Percentiles rank a stretch among this genome's conserved stretches.
phyloP scores from a whole-genome alignment of 2,888 invertebrate species.

The Idaea straminata region DNA sequence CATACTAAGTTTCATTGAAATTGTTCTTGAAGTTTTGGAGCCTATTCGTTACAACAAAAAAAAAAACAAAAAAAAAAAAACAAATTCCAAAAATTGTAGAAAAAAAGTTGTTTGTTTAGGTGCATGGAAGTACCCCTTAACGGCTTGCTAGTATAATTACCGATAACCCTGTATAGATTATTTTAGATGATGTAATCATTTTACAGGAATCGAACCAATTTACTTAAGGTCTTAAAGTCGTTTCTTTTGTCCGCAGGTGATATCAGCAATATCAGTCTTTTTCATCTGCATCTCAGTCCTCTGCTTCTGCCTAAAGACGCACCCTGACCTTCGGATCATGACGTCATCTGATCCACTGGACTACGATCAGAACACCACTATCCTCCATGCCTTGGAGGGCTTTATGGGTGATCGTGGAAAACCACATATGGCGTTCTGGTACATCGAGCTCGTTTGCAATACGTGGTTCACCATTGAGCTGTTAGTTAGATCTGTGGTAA shows the following conservation, averaged over 20 bases:
- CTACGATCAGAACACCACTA: slow-evolving; percentile 32
- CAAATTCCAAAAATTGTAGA: too few species aligned
- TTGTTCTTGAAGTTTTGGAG: too few species aligned
- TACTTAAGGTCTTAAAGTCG: too few species aligned
- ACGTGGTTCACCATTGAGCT: slow-evolving; percentile 98
- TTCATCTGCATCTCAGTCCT: slow-evolving; percentile 98
- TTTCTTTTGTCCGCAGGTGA: slow-evolving; percentile 81
- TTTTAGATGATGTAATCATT: too few species aligned
- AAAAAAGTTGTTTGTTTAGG: too few species aligned
- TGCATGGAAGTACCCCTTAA: too few species aligned
- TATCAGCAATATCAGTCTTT: slow-evolving; percentile 95
- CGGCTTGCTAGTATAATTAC: too few species aligned
- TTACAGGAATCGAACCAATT: too few species aligned
- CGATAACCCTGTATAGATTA: too few species aligned
- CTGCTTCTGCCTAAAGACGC: slow-evolving; percentile 97
- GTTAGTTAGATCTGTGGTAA: slow-evolving; percentile 91
- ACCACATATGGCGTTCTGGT: slow-evolving; percentile 90
- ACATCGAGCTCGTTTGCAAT: slow-evolving; percentile 95
- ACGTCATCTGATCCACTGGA: slow-evolving; percentile 39
- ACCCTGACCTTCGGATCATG: slow-evolving; percentile 89
- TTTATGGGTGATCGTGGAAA: slow-evolving; percentile 73
- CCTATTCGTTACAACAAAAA: too few species aligned
- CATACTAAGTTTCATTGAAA: too few species aligned
- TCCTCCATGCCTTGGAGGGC: slow-evolving; percentile 27
- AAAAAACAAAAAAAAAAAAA: too few species aligned